Evolutionary conservation across 53 echinoderm and acorn worm species (phyloP), one percentile per base, ranked within the genome.

Genomic region (Apostichopus leukothele): DNA sequence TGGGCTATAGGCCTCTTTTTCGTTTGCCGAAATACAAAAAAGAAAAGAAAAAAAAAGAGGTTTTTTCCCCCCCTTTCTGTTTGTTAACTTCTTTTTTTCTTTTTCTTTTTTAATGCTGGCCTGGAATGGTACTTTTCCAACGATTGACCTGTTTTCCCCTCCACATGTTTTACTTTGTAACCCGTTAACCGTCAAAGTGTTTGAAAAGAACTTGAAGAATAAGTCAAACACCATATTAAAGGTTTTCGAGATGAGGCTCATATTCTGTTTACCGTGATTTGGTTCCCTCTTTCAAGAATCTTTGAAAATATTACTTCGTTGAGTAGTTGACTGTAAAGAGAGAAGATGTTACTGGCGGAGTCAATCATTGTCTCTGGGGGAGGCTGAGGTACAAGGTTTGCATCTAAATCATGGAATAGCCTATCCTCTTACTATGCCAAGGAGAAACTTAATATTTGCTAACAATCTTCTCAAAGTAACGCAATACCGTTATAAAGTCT

Each of bases 391-490:
- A 81, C 81, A 79, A 54, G 52, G 79, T 26, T 79, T 79, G 79
- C 79, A 79, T 79, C 79, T 54, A 79, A 54, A 81, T 81, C 59
- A 51, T 54, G 54, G 11, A 23, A 54, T 11, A 81, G 71, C 14
- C 57, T 81, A 81, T 81, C 81, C 55, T n/a, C 81, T 81, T 81
- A 81, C 81, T 54, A 55, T 81, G 18, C 81, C 55, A 51, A 81
- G 81, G 59, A 81, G 81, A 81, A 81, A 81, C 55, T 81, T 54
- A 81, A 81, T 81, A 81, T 81, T 81, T 53, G 81, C 81, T 59
- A 81, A 81, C 81, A 81, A 81, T 81, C 81, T 81, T 55, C 21
- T 21, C 18, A 59, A 20, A 18, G 81, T 81, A 81, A 81, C 21
- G 23, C 18, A 81, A 81, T 51, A 81, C 81, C 81, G 52, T 19